Percentiles rank a stretch among this genome's conserved stretches.
These are phyloP conservation scores for Drosophila macrothrix DNA, from an alignment of 2,888 invertebrate genomes.

Conservation along the genomic window DNA sequence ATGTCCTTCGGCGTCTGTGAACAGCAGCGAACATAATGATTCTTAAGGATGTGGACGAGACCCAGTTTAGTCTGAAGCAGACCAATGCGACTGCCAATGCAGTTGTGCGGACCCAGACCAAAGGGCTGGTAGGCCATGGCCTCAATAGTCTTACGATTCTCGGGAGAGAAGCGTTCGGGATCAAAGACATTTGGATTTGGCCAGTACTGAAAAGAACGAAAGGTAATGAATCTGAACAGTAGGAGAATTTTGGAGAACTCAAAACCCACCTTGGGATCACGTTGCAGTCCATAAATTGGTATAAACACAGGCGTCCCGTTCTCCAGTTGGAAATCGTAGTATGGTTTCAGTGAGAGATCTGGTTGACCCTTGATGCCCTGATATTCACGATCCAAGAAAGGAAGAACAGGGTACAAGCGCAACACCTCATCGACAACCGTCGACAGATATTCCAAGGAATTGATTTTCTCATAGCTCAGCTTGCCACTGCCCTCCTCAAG, in stretches of 20 bases:
- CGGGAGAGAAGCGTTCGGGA: constrained; percentile 82
- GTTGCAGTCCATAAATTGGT: constrained; percentile 82
- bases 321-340: constrained; percentile 75
- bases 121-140: constrained; percentile 82
- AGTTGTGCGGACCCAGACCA: constrained; percentile 82
- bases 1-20: constrained; percentile 66
- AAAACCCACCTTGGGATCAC: constrained; percentile 81
- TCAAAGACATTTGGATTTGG: constrained; percentile 82
- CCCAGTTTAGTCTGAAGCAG: constrained; percentile 82
- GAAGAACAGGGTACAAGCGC: constrained; percentile 83
- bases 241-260: too few relatives aligned
- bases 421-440: constrained; percentile 84
- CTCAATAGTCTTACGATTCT: constrained; percentile 71
- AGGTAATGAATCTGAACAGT: background rate
- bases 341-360: constrained; percentile 79
- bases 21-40: constrained; percentile 77
- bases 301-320: constrained; percentile 82
- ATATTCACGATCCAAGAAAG: constrained; percentile 83
- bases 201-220: constrained; percentile 73
- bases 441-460: constrained; percentile 84
- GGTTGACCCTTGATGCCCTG: constrained; percentile 48
- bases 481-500: constrained; percentile 78
- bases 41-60: constrained; percentile 81
- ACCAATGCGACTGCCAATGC: constrained; percentile 84
- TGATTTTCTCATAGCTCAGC: constrained; percentile 84